These are phyloP conservation scores for Noctilio leporinus DNA, from an alignment of 2,113 vertebrate species.

Conservation along the genomic window DNA sequence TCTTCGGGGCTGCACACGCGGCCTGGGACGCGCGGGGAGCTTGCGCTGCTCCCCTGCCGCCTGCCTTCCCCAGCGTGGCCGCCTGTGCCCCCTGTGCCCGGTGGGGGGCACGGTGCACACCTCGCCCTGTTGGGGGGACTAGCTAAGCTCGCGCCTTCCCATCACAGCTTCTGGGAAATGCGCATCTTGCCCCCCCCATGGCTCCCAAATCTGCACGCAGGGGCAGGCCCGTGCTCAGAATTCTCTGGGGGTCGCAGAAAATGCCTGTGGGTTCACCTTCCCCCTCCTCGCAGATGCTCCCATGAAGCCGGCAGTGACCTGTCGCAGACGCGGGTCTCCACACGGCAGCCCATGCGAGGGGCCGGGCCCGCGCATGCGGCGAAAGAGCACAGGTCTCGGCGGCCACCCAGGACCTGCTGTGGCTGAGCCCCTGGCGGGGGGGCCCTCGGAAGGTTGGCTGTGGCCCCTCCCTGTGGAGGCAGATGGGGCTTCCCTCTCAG, in stretches of 20 bases:
- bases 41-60: not conserved
- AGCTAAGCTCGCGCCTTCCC: not conserved
- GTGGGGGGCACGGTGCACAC: not conserved
- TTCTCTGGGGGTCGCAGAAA: not conserved
- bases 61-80: not conserved
- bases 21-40: not conserved
- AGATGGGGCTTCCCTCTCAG: not conserved
- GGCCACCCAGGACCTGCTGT: not conserved
- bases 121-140: not conserved
- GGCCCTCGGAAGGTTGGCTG: not conserved
- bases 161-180: not conserved
- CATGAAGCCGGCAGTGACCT: not conserved
- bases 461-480: not conserved
- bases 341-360: no score
- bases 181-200: accelerated
- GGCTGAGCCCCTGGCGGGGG: no score
- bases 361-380: not conserved
- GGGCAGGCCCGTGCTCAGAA: no score
- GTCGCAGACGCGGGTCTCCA: no score
- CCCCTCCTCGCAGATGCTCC: not conserved
- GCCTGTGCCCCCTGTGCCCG: not conserved
- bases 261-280: not conserved
- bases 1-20: not conserved
- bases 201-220: not conserved
- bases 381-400: not conserved